Base-by-base conservation (phyloP, 2,888 invertebrate genomes). In the Melanargia galathea region DNA sequence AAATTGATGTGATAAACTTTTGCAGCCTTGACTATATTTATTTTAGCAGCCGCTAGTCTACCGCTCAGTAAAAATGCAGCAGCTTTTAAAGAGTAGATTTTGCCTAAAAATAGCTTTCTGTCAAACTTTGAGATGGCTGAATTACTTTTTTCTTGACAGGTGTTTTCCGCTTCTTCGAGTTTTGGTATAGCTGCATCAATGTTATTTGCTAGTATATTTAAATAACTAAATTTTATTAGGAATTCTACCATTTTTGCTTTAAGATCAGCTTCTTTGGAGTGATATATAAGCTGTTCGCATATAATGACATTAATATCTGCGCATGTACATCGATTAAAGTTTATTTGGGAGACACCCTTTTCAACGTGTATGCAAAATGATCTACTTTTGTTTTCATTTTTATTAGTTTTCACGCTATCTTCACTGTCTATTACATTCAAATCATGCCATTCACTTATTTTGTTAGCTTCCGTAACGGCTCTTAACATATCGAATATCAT, bases 181-280 rank as follows among this genome's bases (percentile, higher is more conserved):
- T 80, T 83, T 52, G 71, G 66, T 57, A 82, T 70, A 59, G 82
- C 78, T 58, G 68, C 71, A 33, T 84, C 83, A 62, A 76, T 66
- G 70, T 81, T 81, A 71, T 81, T 81, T 46, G 74, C 78, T 16
- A 84, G 63, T n/a, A 87, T 68, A 74, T 81, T 83, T 20, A 87
- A 75, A 70, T 84, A 76, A 64, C 82, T 73, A 63, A 71, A 87
- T 45, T 76, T 78, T 40, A 89, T 80, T 51, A 82, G 70, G 70
- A 87, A 89, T 68, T 87, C 79, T 40, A 90, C 73, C 43, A 82
- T 75, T 77, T 86, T 89, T 7, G 67, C 70, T 69, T 81, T 87
- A 57, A 89, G 70, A 70, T 90, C 89, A 24, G 91, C 89, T 75
- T 83, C 79, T 66, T 73, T 70, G n/a, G 90, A 86, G 63, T 91